A percentile compares a stretch with the other conserved stretches of the same genome.
phyloP scores from a whole-genome alignment of 2,113 vertebrate genomes.

The Casuarius casuarius region DNA sequence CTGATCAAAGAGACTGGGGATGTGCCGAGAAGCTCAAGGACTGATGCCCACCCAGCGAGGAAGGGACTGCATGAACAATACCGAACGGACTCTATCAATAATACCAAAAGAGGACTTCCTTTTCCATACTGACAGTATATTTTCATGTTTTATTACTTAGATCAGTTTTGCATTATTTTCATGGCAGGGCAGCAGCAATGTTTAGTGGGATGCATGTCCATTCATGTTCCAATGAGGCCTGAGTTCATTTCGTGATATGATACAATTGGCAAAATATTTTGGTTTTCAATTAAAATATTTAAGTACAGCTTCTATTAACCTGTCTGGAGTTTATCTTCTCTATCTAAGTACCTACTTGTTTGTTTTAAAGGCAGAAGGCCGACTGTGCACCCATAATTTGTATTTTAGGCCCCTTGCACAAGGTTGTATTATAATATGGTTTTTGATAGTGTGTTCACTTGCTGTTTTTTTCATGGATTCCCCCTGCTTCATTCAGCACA shows the following conservation, averaged over 20 bases:
- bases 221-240: background rate
- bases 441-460: background rate
- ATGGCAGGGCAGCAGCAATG: background rate
- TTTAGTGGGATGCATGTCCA: background rate
- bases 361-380: background rate
- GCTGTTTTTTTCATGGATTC: background rate
- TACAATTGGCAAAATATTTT: background rate
- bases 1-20: background rate
- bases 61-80: background rate
- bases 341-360: background rate
- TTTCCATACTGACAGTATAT: background rate
- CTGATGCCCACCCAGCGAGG: background rate
- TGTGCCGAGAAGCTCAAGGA: background rate
- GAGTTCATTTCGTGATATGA: background rate
- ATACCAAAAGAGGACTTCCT: background rate
- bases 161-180: background rate
- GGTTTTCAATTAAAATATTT: background rate
- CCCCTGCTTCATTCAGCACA: background rate
- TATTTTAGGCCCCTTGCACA: background rate
- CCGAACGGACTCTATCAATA: background rate
- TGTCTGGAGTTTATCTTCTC: background rate
- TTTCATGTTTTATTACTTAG: background rate
- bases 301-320: background rate
- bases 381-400: background rate
- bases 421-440: background rate